phyloP scores from a whole-genome alignment of 1,140 invertebrate species.

The Drosophila sp. region DNA sequence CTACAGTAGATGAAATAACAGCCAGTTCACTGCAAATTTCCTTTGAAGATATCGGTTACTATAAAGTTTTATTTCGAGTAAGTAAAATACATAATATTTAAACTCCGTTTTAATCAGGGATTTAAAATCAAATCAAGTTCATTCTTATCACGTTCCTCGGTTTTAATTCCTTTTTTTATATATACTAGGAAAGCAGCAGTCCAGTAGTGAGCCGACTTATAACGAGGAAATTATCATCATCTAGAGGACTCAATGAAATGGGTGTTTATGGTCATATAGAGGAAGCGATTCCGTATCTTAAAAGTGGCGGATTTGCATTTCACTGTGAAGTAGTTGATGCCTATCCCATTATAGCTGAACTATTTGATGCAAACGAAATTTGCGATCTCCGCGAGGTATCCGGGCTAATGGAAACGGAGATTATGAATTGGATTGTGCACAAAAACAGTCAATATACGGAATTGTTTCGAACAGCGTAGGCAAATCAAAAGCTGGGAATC shows the following conservation, averaged over 20 bases:
- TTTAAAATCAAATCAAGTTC: too few species aligned
- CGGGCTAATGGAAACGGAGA: constrained; percentile 69
- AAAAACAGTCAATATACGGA: constrained; percentile 81
- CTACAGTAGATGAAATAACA: constrained; percentile 66
- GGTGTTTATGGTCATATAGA: constrained; percentile 68
- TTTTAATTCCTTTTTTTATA: neutral
- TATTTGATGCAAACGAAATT: constrained; percentile 77
- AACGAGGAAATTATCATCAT: constrained; percentile 54
- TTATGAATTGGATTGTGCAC: constrained; percentile 70
- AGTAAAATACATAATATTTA: constrained; percentile 21
- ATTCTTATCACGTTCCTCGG: too few species aligned
- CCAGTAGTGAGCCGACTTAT: constrained; percentile 52
- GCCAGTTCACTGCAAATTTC: constrained; percentile 70
- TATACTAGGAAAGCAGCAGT: constrained; percentile 65
- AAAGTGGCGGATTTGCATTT: constrained; percentile 73
- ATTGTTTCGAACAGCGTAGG: constrained; percentile 74
- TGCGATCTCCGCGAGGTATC: constrained; percentile 74
- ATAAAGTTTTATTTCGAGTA: constrained; percentile 78
- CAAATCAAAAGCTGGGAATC: neutral
- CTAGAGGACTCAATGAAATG: constrained; percentile 55
- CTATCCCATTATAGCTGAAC: constrained; percentile 75
- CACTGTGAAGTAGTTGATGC: constrained; percentile 81
- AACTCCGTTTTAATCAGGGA: too few species aligned
- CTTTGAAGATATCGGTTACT: constrained; percentile 82
- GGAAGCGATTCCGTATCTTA: constrained; percentile 73